Base-by-base conservation (phyloP, 2,888 invertebrate species). In the Strigamia crassipes region DNA sequence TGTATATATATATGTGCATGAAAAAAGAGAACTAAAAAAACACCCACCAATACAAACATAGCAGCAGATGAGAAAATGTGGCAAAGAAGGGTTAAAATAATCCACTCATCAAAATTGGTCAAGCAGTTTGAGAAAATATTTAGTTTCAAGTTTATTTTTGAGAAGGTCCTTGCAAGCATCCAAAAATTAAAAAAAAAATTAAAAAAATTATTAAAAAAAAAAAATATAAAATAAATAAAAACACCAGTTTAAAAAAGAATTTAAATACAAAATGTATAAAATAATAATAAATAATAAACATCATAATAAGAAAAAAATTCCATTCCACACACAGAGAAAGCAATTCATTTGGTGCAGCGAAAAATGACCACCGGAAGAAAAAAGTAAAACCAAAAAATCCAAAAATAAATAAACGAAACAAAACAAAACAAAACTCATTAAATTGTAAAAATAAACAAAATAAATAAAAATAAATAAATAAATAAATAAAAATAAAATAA, bases 101-200 rank as follows among this genome's bases (percentile, higher is more conserved):
- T 66, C 61, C 61, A 66, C 61, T 66, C 61, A 66, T 66, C 61
- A 66, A 66, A 66, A 66, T 84, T 84, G 83, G 85, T 85, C 86
- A 85, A 86, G 86, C 86, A 87, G 85, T 85, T 66, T 66, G 61
- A 66, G 61, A 66, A 66, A 66, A 23, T 23, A 23, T 66, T 66
- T 23, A 66, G 61, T 66, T 66, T 66, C 87, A 87, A 88, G 87
- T 87, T 87, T 88, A 38, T 86, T 88, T 89, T 85, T 88, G 89
- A 89, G 89, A 88, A 84, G 88, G 88, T 88, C 89, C 89, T 89
- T 89, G 87, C 85, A 84, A 83, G 83, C 81, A 84, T 82, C 84
- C 82, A 84, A 83, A 81, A 79, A 82, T 61, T 73, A 82, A 41
- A 38, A 78, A 41, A 78, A 41, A 27, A 38, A 15, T 34, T 78